Conservation (phyloP, 2,113 vertebrate species). For the Onychorhynchus coronatus region DNA sequence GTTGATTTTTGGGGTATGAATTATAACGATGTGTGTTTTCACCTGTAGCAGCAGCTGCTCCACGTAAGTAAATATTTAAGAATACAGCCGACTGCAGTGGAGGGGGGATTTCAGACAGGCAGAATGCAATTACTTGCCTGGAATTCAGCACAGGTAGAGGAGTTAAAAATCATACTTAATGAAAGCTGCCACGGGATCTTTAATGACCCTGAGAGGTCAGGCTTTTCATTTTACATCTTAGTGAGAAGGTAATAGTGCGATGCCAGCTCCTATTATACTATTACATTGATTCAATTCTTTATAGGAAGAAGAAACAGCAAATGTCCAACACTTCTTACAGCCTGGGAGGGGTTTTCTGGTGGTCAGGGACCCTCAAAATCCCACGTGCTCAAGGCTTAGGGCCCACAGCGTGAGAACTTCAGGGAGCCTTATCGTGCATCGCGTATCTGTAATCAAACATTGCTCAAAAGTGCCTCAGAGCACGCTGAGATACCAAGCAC, state of each 20-base stretch:
- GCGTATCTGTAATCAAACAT: neutral
- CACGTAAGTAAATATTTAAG: slow-evolving; percentile 3
- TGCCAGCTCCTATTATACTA: slow-evolving; percentile 7
- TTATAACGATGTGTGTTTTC: slow-evolving; percentile 19
- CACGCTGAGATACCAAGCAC: neutral
- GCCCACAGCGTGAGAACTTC: neutral
- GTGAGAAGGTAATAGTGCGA: neutral
- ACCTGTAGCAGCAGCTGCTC: slow-evolving; percentile 18
- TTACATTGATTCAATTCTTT: neutral
- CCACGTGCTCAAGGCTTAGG: neutral
- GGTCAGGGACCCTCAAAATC: neutral
- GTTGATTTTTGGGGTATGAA: slow-evolving; percentile 1
- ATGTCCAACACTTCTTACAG: neutral
- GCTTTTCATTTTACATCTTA: slow-evolving; percentile 8
- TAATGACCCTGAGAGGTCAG: slow-evolving; percentile 14
- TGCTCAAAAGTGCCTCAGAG: neutral
- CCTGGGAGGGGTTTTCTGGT: neutral
- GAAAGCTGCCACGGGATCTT: slow-evolving; percentile 35
- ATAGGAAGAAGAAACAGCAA: neutral
- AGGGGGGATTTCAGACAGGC: neutral
- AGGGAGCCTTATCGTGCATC: neutral
- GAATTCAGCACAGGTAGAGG: slow-evolving; percentile 3
- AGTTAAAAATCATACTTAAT: slow-evolving; percentile 37
- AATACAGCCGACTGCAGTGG: neutral
- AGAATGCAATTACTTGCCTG: neutral